Evolutionary conservation across 2,113 vertebrate genomes (phyloP).

Genomic region (Eulemur rufifrons): DNA sequence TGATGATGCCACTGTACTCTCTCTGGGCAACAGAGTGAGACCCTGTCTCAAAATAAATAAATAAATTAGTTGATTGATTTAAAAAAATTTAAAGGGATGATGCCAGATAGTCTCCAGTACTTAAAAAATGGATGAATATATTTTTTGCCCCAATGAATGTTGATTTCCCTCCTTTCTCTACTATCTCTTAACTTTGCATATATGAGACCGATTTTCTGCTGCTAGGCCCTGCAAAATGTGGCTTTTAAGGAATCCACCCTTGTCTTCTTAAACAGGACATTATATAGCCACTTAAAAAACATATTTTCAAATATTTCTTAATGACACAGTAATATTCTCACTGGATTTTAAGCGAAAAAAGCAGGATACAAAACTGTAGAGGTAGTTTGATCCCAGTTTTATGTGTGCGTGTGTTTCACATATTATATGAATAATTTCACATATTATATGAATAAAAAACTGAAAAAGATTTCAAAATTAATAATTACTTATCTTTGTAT

Average conservation of each 20-base stretch:
- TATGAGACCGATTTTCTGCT: not conserved
- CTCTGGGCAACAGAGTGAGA: not conserved
- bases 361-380: not conserved
- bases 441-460: not conserved
- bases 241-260: not conserved
- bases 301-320: not conserved
- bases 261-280: not conserved
- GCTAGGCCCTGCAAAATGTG: not conserved
- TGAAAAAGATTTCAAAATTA: not conserved
- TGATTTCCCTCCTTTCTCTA: not conserved
- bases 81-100: not conserved
- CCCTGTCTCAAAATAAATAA: not conserved
- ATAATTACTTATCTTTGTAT: not conserved
- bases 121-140: not conserved
- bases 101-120: not conserved
- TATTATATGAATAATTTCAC: not conserved
- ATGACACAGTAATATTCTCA: not conserved
- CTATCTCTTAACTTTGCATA: not conserved
- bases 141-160: not conserved
- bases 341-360: not conserved
- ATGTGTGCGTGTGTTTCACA: not conserved
- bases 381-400: not conserved
- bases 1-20: too few species aligned
- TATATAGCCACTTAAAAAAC: not conserved
- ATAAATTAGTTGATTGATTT: too few species aligned